Percentiles rank a stretch among this genome's conserved stretches.
Evolutionary conservation across 2,888 invertebrate genomes (phyloP).

Genomic region (Nysson spinosus): DNA sequence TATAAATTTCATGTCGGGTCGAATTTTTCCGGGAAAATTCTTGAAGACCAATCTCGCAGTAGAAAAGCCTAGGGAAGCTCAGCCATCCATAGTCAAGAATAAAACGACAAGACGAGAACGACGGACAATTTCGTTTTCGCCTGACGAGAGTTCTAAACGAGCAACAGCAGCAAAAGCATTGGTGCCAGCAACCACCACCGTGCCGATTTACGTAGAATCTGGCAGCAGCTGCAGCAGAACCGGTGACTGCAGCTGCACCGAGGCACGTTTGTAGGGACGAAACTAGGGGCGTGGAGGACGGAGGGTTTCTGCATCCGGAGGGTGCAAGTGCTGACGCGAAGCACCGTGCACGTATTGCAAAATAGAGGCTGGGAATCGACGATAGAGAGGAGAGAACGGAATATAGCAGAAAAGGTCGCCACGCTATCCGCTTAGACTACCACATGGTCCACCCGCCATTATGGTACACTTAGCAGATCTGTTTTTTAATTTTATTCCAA

Average conservation of each 20-base stretch:
- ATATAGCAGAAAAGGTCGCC: constrained; percentile 19
- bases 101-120: constrained; percentile 55
- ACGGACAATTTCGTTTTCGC: constrained; percentile 64
- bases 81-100: constrained; percentile 45
- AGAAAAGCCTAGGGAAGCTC: background rate
- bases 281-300: background rate
- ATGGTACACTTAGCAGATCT: background rate
- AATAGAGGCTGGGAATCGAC: constrained; percentile 47
- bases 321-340: constrained; percentile 55
- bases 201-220: constrained; percentile 48
- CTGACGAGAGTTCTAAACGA: constrained; percentile 65
- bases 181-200: constrained; percentile 44
- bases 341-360: constrained; percentile 55
- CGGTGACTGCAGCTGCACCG: constrained; percentile 29
- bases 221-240: constrained; percentile 53
- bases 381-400: constrained; percentile 25
- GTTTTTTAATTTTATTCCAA: too few species aligned
- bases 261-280: constrained; percentile 40
- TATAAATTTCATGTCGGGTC: too few species aligned
- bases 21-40: constrained; percentile 24
- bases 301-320: constrained; percentile 50
- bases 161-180: constrained; percentile 48
- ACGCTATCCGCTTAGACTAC: constrained; percentile 24
- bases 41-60: background rate
- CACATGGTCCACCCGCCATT: constrained; percentile 26